These are phyloP conservation scores for Chrysodeixis includens DNA, from an alignment of 2,888 invertebrate species.

Conservation along the genomic window DNA sequence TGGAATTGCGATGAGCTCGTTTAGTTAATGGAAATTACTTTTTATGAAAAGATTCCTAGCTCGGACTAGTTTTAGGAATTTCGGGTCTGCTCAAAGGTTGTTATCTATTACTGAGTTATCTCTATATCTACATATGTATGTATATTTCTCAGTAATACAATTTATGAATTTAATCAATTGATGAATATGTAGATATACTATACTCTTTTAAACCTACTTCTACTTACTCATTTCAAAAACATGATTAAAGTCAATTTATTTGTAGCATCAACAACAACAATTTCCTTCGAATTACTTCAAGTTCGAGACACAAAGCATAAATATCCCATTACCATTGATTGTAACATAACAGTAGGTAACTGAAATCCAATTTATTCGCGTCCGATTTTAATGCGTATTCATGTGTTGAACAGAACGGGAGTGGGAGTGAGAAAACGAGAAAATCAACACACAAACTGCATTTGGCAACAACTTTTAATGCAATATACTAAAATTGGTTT, in stretches of 20 bases:
- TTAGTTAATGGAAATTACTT: neutral
- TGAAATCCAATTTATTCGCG: conserved; percentile 51
- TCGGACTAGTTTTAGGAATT: neutral
- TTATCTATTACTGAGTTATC: no score
- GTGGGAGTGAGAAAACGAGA: conserved; percentile 48
- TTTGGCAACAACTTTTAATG: conserved; percentile 86
- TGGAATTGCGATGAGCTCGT: conserved; percentile 13
- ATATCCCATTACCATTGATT: conserved; percentile 43
- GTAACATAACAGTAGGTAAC: conserved; percentile 42
- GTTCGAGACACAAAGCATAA: conserved; percentile 27
- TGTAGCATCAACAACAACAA: neutral
- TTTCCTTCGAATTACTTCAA: conserved; percentile 8
- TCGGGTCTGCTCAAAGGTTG: neutral
- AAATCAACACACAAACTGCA: conserved; percentile 74
- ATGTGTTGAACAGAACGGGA: conserved; percentile 43
- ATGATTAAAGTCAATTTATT: neutral
- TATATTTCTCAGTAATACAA: no score
- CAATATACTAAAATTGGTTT: conserved; percentile 86
- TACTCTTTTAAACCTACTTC: neutral
- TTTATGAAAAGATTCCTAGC: neutral
- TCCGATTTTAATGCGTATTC: conserved; percentile 52
- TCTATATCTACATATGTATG: no score
- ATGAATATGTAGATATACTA: no score
- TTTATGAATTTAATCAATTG: no score
- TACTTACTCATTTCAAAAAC: neutral